Evolutionary conservation across 2,888 invertebrate genomes (phyloP).

Genomic region (Aromia moschata): DNA sequence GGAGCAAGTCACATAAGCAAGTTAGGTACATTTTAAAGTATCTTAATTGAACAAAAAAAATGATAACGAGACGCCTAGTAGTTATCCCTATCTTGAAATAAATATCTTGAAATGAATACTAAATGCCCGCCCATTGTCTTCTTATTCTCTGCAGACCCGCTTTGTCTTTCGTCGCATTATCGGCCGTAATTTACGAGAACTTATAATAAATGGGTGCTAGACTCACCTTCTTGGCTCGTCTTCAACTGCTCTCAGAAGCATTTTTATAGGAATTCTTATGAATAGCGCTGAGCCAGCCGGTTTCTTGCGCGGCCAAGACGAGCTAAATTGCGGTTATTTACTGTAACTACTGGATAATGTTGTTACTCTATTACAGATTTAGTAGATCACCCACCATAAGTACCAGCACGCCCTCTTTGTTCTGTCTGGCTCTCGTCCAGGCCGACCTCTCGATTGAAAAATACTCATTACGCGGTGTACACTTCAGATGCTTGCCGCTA

Average conservation of each 20-base stretch:
- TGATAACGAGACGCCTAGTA: no score
- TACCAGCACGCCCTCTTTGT: conserved; percentile 35
- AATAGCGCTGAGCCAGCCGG: conserved; percentile 47
- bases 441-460: conserved; percentile 6
- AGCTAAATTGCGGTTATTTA: conserved; percentile 50
- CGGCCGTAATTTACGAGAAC: conserved; percentile 22
- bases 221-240: conserved; percentile 32
- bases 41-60: no score
- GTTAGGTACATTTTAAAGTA: no score
- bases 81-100: no score
- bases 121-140: no score
- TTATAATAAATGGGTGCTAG: conserved; percentile 25
- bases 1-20: no score
- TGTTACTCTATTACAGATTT: conserved; percentile 49
- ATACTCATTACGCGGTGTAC: conserved; percentile 7
- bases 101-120: no score
- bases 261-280: conserved; percentile 35
- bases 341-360: conserved; percentile 47
- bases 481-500: background rate
- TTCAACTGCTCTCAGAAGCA: conserved; percentile 26
- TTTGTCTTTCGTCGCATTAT: conserved; percentile 8
- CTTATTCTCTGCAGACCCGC: no score
- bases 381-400: conserved; percentile 46
- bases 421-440: conserved; percentile 43
- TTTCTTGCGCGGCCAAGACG: conserved; percentile 40